These are phyloP conservation scores for Rotaria socialis DNA, from an alignment of 2,888 invertebrate genomes.

Conservation along the genomic window DNA sequence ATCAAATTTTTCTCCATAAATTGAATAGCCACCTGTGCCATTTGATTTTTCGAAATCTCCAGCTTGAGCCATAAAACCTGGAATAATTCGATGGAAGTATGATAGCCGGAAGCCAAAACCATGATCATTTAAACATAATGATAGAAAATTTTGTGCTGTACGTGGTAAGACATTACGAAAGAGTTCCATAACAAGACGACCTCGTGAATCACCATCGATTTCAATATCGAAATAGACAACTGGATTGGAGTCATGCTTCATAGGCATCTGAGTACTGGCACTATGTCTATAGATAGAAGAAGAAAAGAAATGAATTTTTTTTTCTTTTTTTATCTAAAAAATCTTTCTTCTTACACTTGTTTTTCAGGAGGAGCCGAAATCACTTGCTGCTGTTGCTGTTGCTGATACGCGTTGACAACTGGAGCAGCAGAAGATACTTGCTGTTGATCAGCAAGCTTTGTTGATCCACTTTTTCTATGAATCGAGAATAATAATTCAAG, in stretches of 20 bases:
- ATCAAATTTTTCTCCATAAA: conserved; percentile 47
- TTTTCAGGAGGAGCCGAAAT: background rate
- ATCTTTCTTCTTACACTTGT: too few species aligned
- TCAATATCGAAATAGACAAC: conserved; percentile 45
- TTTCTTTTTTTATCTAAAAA: too few species aligned
- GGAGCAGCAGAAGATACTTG: background rate
- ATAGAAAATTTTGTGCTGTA: conserved; percentile 46
- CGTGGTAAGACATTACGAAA: conserved; percentile 39
- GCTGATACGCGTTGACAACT: background rate
- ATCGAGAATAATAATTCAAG: background rate
- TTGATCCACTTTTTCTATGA: background rate
- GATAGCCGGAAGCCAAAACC: conserved; percentile 45
- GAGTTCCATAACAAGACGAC: conserved; percentile 44
- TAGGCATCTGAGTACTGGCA: background rate
- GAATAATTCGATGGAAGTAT: conserved; percentile 47
- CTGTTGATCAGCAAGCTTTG: background rate
- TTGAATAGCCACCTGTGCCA: conserved; percentile 46
- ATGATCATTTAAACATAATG: conserved; percentile 40
- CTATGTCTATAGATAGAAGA: background rate
- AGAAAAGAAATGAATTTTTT: background rate
- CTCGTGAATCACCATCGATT: conserved; percentile 42
- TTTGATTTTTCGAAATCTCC: conserved; percentile 46
- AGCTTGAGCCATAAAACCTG: conserved; percentile 46
- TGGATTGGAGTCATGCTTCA: conserved; percentile 31
- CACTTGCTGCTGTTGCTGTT: background rate